Percentiles rank a stretch among this genome's conserved stretches.
phyloP scores from a whole-genome alignment of 2,797 vertebrate genomes.

The Pantherophis alleghaniensis region DNA sequence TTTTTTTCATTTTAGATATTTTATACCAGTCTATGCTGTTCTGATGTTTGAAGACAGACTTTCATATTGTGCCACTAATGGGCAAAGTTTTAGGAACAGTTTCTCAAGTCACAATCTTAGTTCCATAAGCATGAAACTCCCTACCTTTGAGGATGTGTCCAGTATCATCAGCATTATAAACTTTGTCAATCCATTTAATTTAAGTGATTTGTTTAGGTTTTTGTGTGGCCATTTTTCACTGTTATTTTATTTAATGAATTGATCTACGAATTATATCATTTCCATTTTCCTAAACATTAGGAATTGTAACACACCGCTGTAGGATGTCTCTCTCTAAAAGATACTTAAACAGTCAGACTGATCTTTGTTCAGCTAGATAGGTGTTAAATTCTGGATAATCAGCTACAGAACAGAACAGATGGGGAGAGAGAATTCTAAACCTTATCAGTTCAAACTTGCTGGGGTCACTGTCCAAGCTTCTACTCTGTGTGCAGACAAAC shows the following conservation, averaged over 20 bases:
- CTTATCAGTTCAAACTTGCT: background rate
- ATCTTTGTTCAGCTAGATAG: background rate
- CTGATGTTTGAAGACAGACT: background rate
- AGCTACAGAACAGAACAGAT: background rate
- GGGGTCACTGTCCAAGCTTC: background rate
- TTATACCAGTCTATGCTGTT: background rate
- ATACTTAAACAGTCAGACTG: too few relatives aligned
- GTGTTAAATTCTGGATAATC: background rate
- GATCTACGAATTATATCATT: background rate
- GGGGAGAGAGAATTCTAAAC: background rate
- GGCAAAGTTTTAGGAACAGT: background rate
- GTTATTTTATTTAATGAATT: background rate
- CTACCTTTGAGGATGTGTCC: background rate
- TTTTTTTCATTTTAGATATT: background rate
- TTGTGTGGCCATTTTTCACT: background rate
- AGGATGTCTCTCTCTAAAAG: background rate
- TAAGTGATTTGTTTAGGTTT: background rate
- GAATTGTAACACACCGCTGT: background rate
- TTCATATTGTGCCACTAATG: background rate
- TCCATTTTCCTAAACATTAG: background rate
- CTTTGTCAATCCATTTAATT: background rate
- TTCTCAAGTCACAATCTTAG: background rate
- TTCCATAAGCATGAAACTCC: background rate
- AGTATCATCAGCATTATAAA: background rate
- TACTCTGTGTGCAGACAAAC: conserved; percentile 36